These are phyloP conservation scores for Tetragnatha versicolor DNA, from an alignment of 1,140 invertebrate species.

Conservation along the genomic window DNA sequence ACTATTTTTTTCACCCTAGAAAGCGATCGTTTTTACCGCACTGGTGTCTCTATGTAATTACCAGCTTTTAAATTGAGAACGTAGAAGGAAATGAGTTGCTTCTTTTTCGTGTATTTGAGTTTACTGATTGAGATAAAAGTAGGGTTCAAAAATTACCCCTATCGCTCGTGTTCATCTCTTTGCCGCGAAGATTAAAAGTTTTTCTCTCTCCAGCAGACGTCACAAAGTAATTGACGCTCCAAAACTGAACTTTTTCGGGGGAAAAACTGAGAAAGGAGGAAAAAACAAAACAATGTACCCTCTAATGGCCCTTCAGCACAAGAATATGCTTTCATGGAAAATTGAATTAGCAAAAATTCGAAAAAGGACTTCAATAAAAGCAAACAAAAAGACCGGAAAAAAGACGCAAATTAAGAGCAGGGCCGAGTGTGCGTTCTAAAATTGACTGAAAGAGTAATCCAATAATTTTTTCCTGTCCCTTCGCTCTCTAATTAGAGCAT, in stretches of 20 bases:
- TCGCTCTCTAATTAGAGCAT: background rate
- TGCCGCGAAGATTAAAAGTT: background rate
- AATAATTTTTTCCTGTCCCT: slow-evolving; percentile 1
- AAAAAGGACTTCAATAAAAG: no score
- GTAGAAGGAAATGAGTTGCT: background rate
- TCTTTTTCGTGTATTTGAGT: background rate
- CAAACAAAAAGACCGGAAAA: no score
- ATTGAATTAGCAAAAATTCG: slow-evolving; percentile 14
- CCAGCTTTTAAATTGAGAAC: no score
- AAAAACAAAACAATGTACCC: background rate
- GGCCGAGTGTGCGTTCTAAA: background rate
- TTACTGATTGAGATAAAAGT: slow-evolving; percentile 19
- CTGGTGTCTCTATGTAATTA: no score
- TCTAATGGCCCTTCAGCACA: background rate
- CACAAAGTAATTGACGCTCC: slow-evolving; percentile 11
- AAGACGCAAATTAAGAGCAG: no score
- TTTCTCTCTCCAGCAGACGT: background rate
- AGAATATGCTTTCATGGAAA: slow-evolving; percentile 17
- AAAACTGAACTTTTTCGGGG: background rate
- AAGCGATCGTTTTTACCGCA: background rate
- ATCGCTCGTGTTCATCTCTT: slow-evolving; percentile 3
- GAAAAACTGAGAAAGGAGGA: no score
- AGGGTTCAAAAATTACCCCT: slow-evolving; percentile 4
- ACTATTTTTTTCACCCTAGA: background rate
- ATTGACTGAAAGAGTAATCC: slow-evolving; percentile 2